These are phyloP conservation scores for Papio anubis DNA, from an alignment of 2,113 vertebrate genomes.

Conservation along the genomic window DNA sequence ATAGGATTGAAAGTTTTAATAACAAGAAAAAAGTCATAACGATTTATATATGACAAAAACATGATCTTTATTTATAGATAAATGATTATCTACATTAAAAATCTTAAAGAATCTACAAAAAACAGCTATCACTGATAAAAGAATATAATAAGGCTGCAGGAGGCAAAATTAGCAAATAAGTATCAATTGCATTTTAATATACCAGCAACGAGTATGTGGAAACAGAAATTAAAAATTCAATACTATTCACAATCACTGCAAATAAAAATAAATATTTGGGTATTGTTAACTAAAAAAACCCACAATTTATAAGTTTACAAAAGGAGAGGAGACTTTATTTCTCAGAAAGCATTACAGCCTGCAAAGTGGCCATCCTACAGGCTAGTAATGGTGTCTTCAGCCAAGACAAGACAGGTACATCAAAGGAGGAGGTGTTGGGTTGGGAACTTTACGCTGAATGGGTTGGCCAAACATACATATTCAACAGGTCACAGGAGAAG, in stretches of 20 bases:
- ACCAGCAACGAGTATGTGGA: background rate
- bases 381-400: no score
- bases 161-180: background rate
- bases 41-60: background rate
- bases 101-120: background rate
- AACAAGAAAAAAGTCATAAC: background rate
- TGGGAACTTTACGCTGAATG: no score
- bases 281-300: no score
- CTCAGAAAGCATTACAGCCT: no score
- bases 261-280: no score
- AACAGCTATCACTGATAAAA: background rate
- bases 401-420: no score
- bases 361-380: no score
- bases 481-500: no score
- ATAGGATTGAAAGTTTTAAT: background rate
- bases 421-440: no score
- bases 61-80: background rate
- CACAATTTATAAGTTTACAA: no score
- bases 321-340: no score
- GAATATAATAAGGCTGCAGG: background rate
- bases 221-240: background rate
- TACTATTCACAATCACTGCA: background rate
- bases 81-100: background rate
- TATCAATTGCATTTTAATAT: background rate
- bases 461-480: no score